phyloP scores from a whole-genome alignment of 2,113 vertebrate genomes.

The Sterna hirundo region DNA sequence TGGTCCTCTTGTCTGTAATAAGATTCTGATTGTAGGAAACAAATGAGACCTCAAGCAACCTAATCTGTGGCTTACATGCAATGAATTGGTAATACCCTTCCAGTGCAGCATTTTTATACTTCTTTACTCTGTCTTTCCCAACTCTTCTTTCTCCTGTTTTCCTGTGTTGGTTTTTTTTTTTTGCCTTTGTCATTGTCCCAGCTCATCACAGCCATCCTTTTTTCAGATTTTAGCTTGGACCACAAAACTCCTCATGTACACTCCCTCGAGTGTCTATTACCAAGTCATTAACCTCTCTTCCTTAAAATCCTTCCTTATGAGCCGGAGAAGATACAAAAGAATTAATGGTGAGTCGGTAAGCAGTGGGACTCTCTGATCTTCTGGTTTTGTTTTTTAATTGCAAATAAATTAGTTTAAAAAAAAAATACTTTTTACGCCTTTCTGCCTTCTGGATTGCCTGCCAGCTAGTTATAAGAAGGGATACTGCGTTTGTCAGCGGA shows the following conservation, averaged over 20 bases:
- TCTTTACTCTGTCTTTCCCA: neutral
- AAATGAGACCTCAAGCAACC: neutral
- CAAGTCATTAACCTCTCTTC: neutral
- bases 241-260: neutral
- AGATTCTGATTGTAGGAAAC: neutral
- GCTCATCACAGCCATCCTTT: neutral
- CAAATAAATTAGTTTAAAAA: neutral
- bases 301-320: neutral
- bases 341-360: neutral
- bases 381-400: neutral
- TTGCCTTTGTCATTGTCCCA: neutral
- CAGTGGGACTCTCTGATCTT: neutral
- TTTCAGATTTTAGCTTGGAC: neutral
- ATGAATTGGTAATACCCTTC: neutral
- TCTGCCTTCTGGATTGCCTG: neutral
- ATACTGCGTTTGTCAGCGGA: neutral
- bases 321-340: neutral
- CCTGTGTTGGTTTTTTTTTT: neutral
- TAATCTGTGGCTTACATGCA: neutral
- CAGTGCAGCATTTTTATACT: neutral
- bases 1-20: neutral
- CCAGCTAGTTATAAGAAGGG: neutral
- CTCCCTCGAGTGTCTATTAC: neutral
- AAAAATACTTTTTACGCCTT: neutral
- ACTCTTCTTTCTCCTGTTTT: neutral